Evolutionary conservation across 2,888 invertebrate species (phyloP).

Genomic region (Drymonia ruficornis): DNA sequence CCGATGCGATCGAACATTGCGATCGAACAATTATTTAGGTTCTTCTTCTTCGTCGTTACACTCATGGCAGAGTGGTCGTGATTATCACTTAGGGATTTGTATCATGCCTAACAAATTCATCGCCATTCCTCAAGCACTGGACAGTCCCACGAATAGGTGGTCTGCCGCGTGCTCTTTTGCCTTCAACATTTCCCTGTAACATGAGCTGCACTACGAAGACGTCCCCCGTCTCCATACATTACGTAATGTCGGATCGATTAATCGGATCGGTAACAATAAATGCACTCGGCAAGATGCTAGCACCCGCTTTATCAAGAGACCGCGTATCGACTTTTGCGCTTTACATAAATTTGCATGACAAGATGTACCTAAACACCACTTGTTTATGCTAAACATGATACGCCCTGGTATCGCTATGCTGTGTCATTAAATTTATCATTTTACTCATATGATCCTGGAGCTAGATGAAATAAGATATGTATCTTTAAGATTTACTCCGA

Average conservation of each 20-base stretch:
- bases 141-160: no score
- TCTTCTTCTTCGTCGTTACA: no score
- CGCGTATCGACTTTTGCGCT: conserved; percentile 75
- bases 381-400: conserved; percentile 61
- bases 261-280: conserved; percentile 5
- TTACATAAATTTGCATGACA: conserved; percentile 81
- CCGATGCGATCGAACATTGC: conserved; percentile 12
- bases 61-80: no score
- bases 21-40: no score
- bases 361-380: conserved; percentile 56
- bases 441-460: not conserved
- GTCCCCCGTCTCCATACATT: no score
- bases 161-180: no score
- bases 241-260: conserved; percentile 10
- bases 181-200: no score
- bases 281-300: conserved; percentile 43
- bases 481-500: no score
- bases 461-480: not conserved
- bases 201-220: no score
- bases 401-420: conserved; percentile 45
- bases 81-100: no score
- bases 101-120: no score
- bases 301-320: conserved; percentile 60
- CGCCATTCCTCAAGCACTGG: no score
- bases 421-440: conserved; percentile 44